phyloP scores from a whole-genome alignment of 1,140 invertebrate genomes.

The Aphelinus atriplicis region DNA sequence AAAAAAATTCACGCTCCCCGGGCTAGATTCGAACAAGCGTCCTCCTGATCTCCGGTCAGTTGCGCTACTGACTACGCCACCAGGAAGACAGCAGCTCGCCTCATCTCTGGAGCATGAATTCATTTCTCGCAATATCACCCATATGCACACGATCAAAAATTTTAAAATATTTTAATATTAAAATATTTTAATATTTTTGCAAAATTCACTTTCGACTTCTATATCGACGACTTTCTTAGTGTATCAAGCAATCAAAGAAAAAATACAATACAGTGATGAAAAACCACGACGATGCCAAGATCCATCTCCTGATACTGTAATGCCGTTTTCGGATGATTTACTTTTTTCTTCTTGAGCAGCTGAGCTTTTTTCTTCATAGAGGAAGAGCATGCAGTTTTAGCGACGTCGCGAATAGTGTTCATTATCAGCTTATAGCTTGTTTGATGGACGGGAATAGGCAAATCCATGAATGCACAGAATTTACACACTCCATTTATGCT shows the following conservation, averaged over 20 bases:
- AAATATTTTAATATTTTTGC: constrained; percentile 1
- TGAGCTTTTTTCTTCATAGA: too few relatives aligned
- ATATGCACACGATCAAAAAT: too few relatives aligned
- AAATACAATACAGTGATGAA: constrained; percentile 38
- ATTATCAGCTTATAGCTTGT: background rate
- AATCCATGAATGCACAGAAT: constrained; percentile 41
- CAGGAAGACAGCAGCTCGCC: too few relatives aligned
- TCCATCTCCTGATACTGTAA: constrained; percentile 40
- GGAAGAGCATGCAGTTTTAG: too few relatives aligned
- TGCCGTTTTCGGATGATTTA: constrained; percentile 10
- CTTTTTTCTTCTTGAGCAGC: constrained; percentile 31
- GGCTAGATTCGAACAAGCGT: too few relatives aligned
- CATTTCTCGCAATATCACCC: too few relatives aligned
- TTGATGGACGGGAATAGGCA: constrained; percentile 34
- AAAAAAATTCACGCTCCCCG: too few relatives aligned
- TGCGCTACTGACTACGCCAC: too few relatives aligned
- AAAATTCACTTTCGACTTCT: constrained; percentile 28
- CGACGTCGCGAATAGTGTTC: too few relatives aligned
- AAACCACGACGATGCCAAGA: constrained; percentile 43
- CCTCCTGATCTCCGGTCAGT: too few relatives aligned
- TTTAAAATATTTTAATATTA: too few relatives aligned
- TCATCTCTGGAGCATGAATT: too few relatives aligned
- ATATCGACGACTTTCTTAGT: constrained; percentile 38
- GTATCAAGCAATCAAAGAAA: constrained; percentile 35
- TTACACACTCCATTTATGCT: constrained; percentile 29